Conservation (phyloP, 2,113 vertebrate species). For the Triplophysa tibetana region DNA sequence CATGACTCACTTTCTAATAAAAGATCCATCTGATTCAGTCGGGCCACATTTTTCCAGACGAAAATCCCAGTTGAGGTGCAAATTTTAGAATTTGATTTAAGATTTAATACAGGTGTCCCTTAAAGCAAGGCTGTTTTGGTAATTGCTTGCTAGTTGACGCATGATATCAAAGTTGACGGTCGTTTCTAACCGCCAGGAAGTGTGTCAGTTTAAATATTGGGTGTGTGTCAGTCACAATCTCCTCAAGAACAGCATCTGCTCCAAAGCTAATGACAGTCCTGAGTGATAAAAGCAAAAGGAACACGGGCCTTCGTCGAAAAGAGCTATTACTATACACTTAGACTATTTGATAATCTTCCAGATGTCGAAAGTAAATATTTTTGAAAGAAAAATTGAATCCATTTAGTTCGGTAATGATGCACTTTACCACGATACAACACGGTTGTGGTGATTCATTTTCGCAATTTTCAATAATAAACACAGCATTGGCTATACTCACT, state of each 20-base stretch:
- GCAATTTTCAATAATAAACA: constrained; percentile 6
- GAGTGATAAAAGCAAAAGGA: not conserved
- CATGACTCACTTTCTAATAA: constrained; percentile 50
- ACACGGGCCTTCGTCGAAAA: not conserved
- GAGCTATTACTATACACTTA: not conserved
- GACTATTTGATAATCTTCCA: not conserved
- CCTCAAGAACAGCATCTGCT: constrained; percentile 16
- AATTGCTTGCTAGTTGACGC: not conserved
- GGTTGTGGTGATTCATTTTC: constrained; percentile 27
- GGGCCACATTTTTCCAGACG: not conserved
- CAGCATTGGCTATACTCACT: not conserved
- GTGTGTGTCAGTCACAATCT: not conserved
- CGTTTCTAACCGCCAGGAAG: not conserved
- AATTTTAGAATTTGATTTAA: not conserved
- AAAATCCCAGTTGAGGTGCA: not conserved
- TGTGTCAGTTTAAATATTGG: constrained; percentile 16
- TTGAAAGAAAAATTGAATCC: constrained; percentile 32
- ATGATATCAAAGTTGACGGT: not conserved
- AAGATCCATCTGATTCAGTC: constrained; percentile 36
- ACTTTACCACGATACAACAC: not conserved
- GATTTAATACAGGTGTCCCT: not conserved
- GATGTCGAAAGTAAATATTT: not conserved
- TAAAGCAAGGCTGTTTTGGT: constrained; percentile 6
- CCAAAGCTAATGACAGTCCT: not conserved
- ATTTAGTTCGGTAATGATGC: not conserved